Conservation (phyloP, 2,797 vertebrate species). For the Vespertilio murinus region DNA sequence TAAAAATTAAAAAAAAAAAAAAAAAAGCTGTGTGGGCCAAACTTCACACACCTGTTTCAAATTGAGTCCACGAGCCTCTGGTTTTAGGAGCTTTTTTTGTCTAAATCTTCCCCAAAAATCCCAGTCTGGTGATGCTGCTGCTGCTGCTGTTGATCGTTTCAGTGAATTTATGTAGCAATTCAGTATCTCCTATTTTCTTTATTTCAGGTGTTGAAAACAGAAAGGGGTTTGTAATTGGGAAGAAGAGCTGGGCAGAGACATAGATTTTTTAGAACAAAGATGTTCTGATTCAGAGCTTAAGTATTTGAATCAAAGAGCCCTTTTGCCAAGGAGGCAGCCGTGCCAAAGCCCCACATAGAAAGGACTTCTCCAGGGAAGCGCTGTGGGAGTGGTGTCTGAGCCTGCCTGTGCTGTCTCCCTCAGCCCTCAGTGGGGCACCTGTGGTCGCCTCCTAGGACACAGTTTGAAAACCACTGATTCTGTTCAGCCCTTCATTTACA, state of each 20-base stretch:
- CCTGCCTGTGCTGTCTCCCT: neutral
- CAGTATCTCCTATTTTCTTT: neutral
- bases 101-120: neutral
- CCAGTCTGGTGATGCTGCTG: too few species aligned
- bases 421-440: neutral
- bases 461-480: neutral
- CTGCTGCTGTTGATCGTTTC: neutral
- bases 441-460: neutral
- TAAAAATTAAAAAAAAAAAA: too few species aligned
- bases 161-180: neutral
- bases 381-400: too few species aligned
- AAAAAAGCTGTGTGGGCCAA: neutral
- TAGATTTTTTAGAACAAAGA: too few species aligned
- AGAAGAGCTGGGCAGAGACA: neutral
- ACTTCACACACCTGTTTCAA: neutral
- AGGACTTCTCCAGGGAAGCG: too few species aligned
- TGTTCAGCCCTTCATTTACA: neutral
- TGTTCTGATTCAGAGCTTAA: too few species aligned
- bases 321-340: too few species aligned
- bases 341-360: too few species aligned
- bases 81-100: neutral
- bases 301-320: too few species aligned
- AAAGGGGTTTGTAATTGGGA: neutral
- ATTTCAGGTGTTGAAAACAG: neutral
- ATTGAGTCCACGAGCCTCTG: rapidly evolving